Evolutionary conservation across 2,888 invertebrate species (phyloP).

Genomic region (Parapristionchus giblindavisi): DNA sequence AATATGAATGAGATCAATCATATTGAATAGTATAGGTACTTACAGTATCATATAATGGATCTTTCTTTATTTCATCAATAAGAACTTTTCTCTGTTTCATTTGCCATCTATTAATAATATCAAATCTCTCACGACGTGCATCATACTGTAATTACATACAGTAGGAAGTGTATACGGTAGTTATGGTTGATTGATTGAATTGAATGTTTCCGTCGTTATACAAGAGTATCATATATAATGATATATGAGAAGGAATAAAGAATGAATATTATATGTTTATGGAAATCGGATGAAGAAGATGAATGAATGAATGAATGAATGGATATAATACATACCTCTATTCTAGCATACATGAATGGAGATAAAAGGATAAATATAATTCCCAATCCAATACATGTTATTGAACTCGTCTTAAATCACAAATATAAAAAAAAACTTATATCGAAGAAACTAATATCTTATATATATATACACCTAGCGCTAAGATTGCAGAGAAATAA

Average conservation of each 20-base stretch:
- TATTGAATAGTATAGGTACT: not conserved
- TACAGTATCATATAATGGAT: not conserved
- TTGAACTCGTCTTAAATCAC: no score
- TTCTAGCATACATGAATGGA: constrained; percentile 1
- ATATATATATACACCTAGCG: no score
- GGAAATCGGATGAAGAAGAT: not conserved
- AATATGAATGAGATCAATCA: not conserved
- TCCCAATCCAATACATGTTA: no score
- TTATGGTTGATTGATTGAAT: no score
- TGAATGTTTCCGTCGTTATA: no score
- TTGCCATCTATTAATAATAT: not conserved
- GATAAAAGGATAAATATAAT: no score
- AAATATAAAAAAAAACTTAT: no score
- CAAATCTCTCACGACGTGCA: not conserved
- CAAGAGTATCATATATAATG: no score
- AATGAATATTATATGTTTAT: no score
- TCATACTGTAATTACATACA: constrained; percentile 5
- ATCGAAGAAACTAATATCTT: no score
- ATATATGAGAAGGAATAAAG: not conserved
- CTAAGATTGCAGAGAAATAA: no score
- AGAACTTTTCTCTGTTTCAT: not conserved
- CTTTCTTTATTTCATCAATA: not conserved
- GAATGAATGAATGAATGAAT: not conserved
- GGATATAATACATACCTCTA: not conserved
- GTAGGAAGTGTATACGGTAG: no score